phyloP scores from a whole-genome alignment of 1,140 invertebrate genomes.

The Laupala kohalensis region DNA sequence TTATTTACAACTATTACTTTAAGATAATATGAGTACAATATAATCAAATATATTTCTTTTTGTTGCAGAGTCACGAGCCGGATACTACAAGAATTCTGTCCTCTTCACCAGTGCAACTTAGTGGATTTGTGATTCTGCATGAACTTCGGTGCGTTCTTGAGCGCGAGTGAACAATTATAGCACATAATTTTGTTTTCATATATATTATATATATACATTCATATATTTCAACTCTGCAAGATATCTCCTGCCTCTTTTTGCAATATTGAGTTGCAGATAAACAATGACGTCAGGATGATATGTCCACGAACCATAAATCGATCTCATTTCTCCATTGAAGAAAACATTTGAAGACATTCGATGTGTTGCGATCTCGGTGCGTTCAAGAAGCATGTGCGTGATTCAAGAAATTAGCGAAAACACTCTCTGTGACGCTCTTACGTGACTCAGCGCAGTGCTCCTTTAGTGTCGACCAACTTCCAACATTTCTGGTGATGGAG shows the following conservation, averaged over 20 bases:
- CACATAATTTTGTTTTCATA: background rate
- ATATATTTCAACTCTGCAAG: background rate
- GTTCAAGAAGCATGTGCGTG: no score
- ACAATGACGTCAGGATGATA: background rate
- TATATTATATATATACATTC: background rate
- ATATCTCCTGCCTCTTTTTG: background rate
- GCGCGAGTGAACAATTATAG: background rate
- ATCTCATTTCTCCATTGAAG: background rate
- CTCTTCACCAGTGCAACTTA: constrained; percentile 74
- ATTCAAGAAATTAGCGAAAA: no score
- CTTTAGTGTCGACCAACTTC: background rate
- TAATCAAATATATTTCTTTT: constrained; percentile 15
- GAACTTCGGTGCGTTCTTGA: background rate
- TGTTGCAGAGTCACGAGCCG: constrained; percentile 42
- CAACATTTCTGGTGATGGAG: background rate
- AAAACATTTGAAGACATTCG: background rate
- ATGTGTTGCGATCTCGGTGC: no score
- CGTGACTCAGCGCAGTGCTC: background rate
- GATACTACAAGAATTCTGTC: constrained; percentile 75
- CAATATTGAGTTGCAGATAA: background rate
- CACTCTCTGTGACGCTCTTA: no score
- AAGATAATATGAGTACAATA: no score
- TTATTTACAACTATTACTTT: no score
- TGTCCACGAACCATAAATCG: background rate
- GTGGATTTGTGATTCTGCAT: constrained; percentile 22